Base-by-base conservation (phyloP, 2,797 vertebrate species). In the Cyprinodon diabolis region DNA sequence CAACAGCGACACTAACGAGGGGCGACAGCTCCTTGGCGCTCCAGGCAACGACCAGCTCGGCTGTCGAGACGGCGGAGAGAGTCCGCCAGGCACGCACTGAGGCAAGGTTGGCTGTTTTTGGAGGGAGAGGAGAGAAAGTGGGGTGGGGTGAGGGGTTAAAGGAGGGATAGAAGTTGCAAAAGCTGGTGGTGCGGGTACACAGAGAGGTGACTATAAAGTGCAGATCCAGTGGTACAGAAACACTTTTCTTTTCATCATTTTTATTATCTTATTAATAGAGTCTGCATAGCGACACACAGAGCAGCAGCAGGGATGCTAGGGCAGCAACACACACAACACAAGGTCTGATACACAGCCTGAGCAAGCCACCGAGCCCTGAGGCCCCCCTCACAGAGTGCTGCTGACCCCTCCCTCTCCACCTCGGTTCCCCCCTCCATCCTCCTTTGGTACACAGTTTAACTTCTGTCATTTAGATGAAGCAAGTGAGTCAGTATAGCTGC, bases 11-110 rank as follows among this genome's bases (percentile, higher is more conserved):
- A 90, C 93, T 96, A 95, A 96, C 89, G 9, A 92, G 95, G 94
- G 91, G 91, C 88, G 95, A 96, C 95, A 95, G 94, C 93, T 95
- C 92, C 90, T 93, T 92, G 79, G 90, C 73, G 94, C 95, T 95
- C 43, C 84, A 90, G 95, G 95, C 95, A 93, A 95, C 79, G 92
- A 95, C 95, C 94, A 93, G 94, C 94, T 95, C 93, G 92, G 93
- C 94, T 94, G 94, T 93, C 89, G 90, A 92, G 92, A 94, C 90
- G 86, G 75, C 88, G 86, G 94, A 94, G 91, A 91, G 91, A 95
- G 93, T 94, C 94, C 93, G 94, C 90, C 93, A 95, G 94, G 94
- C 94, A 95, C 90, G 88, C 94, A 95, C 91, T 93, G 85, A 94
- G 94, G 93, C 91, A 94, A 95, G 92, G 91, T 90, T 90, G 83